These are phyloP conservation scores for Charanyca ferruginea DNA, from an alignment of 2,888 invertebrate genomes.

Conservation along the genomic window DNA sequence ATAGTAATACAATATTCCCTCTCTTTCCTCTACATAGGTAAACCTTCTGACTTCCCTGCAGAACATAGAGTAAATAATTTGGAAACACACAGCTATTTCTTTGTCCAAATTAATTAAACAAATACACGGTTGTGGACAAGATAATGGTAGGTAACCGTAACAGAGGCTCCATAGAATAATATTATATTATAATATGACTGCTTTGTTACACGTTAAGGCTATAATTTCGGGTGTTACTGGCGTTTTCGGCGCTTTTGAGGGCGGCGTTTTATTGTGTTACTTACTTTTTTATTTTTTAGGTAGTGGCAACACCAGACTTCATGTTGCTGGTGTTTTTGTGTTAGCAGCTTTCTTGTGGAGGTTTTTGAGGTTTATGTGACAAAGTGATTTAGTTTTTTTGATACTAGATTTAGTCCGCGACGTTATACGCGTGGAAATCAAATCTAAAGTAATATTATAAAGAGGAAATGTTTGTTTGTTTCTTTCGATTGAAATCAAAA, in stretches of 20 bases:
- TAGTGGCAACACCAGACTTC: slow-evolving; percentile 23
- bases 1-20: too few relatives aligned
- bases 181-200: slow-evolving; percentile 51
- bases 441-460: too few relatives aligned
- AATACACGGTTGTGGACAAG: slow-evolving; percentile 63
- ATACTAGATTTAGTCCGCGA: background rate
- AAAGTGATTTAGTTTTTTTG: background rate
- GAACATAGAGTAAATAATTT: slow-evolving; percentile 74
- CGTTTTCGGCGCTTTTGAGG: slow-evolving; percentile 47
- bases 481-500: too few relatives aligned
- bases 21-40: background rate
- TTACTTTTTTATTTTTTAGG: slow-evolving; percentile 19
- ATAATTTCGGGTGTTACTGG: slow-evolving; percentile 58
- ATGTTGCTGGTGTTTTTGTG: slow-evolving; percentile 15
- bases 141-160: slow-evolving; percentile 50
- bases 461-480: too few relatives aligned
- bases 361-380: background rate
- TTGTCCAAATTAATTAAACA: slow-evolving; percentile 73
- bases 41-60: slow-evolving; percentile 36
- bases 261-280: slow-evolving; percentile 34
- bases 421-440: background rate
- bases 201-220: slow-evolving; percentile 54
- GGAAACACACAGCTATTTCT: slow-evolving; percentile 72
- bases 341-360: background rate
- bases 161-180: slow-evolving; percentile 43